Conservation (phyloP, 2,888 invertebrate species). For the Allophyes oxyacanthae region DNA sequence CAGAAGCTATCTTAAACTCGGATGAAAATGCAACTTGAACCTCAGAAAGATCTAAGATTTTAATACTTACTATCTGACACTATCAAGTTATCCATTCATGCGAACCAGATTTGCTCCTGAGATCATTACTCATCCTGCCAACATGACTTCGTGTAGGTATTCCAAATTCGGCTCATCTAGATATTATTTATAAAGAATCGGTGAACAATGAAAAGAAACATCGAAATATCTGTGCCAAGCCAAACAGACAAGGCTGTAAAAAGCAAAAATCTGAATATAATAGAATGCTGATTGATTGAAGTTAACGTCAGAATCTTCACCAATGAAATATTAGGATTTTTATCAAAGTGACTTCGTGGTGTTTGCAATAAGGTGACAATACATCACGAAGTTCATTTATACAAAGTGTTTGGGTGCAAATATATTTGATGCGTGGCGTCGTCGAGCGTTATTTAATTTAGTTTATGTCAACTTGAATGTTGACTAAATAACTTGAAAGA, state of each 20-base stretch:
- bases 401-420: background rate
- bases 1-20: no score
- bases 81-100: conserved; percentile 20
- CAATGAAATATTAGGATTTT: conserved; percentile 37
- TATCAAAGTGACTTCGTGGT: conserved; percentile 28
- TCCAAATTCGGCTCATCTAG: conserved; percentile 24
- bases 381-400: conserved; percentile 20
- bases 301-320: conserved; percentile 12
- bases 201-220: conserved; percentile 9
- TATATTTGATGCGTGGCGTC: background rate
- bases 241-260: conserved; percentile 5
- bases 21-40: no score
- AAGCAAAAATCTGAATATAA: conserved; percentile 9
- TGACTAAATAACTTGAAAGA: no score
- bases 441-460: no score
- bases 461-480: no score
- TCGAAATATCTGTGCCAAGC: background rate
- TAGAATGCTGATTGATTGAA: conserved; percentile 28
- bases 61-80: conserved; percentile 7
- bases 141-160: conserved; percentile 3
- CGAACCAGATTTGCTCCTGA: background rate
- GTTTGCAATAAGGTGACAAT: conserved; percentile 26
- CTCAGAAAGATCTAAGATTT: no score
- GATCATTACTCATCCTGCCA: conserved; percentile 26
- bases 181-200: conserved; percentile 8